Percentiles rank a stretch among this genome's conserved stretches.
phyloP scores from a whole-genome alignment of 2,888 invertebrate species.

The Gastracanthus pulcherrimus region DNA sequence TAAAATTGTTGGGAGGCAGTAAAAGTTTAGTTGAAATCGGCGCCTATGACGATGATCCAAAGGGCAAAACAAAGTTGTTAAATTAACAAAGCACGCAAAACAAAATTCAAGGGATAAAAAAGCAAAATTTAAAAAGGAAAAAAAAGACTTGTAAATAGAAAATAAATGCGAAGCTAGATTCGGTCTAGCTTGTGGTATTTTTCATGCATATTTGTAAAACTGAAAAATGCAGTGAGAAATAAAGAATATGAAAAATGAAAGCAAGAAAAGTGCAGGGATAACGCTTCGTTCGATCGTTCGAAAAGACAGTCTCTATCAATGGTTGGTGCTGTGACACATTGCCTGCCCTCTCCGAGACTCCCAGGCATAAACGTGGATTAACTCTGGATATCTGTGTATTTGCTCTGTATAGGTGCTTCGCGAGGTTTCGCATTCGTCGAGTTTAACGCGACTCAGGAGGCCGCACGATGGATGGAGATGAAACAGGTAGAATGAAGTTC shows the following conservation, averaged over 20 bases:
- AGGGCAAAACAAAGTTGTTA: constrained; percentile 21
- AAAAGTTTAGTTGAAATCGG: constrained; percentile 22
- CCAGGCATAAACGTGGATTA: constrained; percentile 77
- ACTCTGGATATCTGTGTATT: constrained; percentile 80
- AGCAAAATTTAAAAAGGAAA: not conserved
- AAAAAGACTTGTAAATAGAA: constrained; percentile 37
- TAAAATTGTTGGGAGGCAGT: not conserved
- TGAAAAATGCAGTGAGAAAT: constrained; percentile 67
- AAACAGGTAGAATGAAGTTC: constrained; percentile 86
- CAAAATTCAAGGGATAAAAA: constrained; percentile 24
- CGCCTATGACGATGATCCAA: constrained; percentile 33
- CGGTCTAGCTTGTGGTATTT: constrained; percentile 48
- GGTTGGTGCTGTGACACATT: constrained; percentile 77
- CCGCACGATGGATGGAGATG: constrained; percentile 94
- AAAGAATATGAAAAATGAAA: constrained; percentile 62
- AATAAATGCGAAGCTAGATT: constrained; percentile 36
- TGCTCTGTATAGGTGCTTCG: constrained; percentile 92
- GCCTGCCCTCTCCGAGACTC: constrained; percentile 77
- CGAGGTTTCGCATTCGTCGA: constrained; percentile 92
- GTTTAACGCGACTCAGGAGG: constrained; percentile 92
- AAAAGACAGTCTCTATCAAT: constrained; percentile 75
- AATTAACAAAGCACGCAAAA: constrained; percentile 28
- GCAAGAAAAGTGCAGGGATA: constrained; percentile 66
- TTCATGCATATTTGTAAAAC: not conserved
- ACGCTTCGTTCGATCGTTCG: constrained; percentile 72